A percentile compares a stretch with the other conserved stretches of the same genome.
phyloP scores from a whole-genome alignment of 1,140 invertebrate species.

The Halyomorpha halys region DNA sequence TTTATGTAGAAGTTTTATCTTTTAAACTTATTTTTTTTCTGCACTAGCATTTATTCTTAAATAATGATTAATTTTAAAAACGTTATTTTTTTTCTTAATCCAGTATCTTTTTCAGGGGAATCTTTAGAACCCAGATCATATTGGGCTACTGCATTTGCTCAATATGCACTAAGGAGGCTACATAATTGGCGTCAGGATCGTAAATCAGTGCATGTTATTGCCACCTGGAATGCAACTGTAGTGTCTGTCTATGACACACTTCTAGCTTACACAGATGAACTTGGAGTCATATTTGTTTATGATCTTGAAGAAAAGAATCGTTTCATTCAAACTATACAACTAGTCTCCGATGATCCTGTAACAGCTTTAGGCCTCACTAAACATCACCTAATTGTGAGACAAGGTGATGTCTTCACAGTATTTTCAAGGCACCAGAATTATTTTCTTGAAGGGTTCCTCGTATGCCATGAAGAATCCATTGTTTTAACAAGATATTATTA shows the following conservation, averaged over 20 bases:
- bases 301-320: background rate
- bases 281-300: slow-evolving; percentile 8
- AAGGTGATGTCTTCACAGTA: slow-evolving; percentile 4
- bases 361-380: background rate
- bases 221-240: background rate
- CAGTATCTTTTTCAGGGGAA: background rate
- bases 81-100: background rate
- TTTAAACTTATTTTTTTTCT: too few species aligned
- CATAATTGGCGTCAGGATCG: slow-evolving; percentile 3
- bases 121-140: background rate
- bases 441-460: background rate
- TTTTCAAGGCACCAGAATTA: background rate
- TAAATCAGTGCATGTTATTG: slow-evolving; percentile 11
- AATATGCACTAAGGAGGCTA: background rate
- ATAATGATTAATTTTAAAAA: background rate
- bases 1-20: too few species aligned
- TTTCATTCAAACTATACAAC: slow-evolving; percentile 2
- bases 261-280: slow-evolving; percentile 4
- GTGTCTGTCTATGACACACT: background rate
- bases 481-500: slow-evolving; percentile 4
- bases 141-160: slow-evolving; percentile 3
- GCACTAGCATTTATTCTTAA: too few species aligned
- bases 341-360: background rate
- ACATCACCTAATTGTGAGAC: background rate
- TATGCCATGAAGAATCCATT: background rate